A percentile compares a stretch with the other conserved stretches of the same genome.
phyloP scores from a whole-genome alignment of 1,140 invertebrate genomes.

The Atta cephalotes region DNA sequence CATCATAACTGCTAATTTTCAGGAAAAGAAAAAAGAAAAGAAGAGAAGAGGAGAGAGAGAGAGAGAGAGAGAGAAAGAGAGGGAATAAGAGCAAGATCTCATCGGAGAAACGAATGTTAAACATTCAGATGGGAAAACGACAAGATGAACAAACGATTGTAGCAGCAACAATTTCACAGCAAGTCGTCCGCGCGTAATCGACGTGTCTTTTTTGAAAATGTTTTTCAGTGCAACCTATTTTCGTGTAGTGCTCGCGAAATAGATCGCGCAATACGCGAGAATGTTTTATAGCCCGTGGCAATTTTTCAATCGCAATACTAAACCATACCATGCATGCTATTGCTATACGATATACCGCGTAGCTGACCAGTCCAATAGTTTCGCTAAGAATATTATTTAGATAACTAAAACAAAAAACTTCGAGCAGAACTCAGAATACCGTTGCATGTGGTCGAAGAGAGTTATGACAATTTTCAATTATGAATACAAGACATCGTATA shows the following conservation, averaged over 20 bases:
- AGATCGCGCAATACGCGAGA: conserved; percentile 63
- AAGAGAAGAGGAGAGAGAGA: conserved; percentile 1
- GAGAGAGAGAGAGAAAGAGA: conserved; percentile 14
- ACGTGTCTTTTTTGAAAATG: conserved; percentile 46
- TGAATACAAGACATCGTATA: background rate
- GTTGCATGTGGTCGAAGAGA: background rate
- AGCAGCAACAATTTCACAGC: conserved; percentile 33
- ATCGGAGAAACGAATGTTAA: conserved; percentile 12
- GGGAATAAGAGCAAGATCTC: conserved; percentile 6
- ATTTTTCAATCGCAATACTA: conserved; percentile 73
- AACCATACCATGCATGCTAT: conserved; percentile 16
- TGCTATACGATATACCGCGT: conserved; percentile 29
- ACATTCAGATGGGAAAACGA: background rate
- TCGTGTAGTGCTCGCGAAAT: conserved; percentile 46
- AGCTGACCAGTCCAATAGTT: conserved; percentile 32
- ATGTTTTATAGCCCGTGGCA: conserved; percentile 68
- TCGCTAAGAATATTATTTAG: conserved; percentile 59
- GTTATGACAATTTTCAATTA: conserved; percentile 1
- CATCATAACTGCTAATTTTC: background rate
- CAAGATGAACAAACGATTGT: conserved; percentile 12
- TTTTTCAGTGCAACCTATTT: conserved; percentile 57
- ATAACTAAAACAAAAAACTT: background rate
- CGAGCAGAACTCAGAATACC: no score
- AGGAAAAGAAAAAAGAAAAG: conserved; percentile 38
- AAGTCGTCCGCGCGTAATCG: conserved; percentile 38